These are phyloP conservation scores for Empidonax alnorum DNA, from an alignment of 2,113 vertebrate species.

Conservation along the genomic window DNA sequence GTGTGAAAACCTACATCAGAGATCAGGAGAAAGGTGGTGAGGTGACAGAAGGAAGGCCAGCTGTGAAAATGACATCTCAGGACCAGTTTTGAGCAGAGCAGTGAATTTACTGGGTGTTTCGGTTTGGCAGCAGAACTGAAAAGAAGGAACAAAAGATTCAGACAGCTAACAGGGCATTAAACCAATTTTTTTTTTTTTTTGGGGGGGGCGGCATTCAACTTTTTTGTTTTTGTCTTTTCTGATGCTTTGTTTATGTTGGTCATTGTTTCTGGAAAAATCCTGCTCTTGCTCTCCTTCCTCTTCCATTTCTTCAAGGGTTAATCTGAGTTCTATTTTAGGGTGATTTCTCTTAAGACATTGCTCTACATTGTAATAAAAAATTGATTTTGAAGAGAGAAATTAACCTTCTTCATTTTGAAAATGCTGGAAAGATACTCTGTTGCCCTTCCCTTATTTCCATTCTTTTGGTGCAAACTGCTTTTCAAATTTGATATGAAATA, in stretches of 20 bases:
- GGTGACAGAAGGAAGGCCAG: neutral
- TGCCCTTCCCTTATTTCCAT: neutral
- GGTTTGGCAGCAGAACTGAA: neutral
- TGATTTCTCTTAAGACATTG: neutral
- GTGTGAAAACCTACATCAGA: neutral
- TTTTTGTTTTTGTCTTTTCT: neutral
- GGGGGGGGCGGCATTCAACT: no score
- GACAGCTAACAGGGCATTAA: neutral
- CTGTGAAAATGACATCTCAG: neutral
- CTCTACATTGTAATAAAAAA: neutral
- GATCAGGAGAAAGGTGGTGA: neutral
- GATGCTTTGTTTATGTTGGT: neutral
- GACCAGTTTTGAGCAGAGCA: neutral
- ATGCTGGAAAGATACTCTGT: neutral
- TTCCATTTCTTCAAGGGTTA: neutral
- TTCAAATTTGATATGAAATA: neutral
- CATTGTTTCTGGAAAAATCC: neutral
- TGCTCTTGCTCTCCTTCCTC: neutral
- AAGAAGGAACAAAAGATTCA: neutral
- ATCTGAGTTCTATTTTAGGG: neutral
- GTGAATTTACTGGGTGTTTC: neutral
- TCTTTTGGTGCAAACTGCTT: neutral
- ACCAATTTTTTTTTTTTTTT: neutral
- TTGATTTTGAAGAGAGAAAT: neutral
- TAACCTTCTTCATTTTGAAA: neutral